Percentiles rank a stretch among this genome's conserved stretches.
These are phyloP conservation scores for Xiphophorus couchianus DNA, from an alignment of 2,113 vertebrate species.

Conservation along the genomic window DNA sequence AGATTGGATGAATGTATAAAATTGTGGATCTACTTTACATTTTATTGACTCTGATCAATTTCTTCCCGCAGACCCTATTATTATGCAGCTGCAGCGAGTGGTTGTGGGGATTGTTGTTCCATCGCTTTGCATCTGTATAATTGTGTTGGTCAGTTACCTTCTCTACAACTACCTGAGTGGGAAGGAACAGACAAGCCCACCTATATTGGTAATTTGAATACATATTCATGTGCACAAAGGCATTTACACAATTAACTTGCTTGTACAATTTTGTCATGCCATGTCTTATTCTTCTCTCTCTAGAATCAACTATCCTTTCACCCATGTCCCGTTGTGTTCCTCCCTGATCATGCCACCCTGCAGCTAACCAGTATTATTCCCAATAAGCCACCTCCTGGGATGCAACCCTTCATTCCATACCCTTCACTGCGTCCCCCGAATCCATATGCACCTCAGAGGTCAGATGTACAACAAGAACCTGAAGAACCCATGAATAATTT, in stretches of 20 bases:
- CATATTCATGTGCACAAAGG: neutral
- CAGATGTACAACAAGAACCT: accelerated
- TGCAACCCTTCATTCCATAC: too few species aligned
- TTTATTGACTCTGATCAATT: neutral
- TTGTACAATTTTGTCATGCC: neutral
- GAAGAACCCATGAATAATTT: constrained; percentile 13
- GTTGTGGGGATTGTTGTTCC: constrained; percentile 59
- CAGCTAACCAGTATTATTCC: neutral
- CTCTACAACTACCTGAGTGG: constrained; percentile 62
- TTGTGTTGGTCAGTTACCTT: constrained; percentile 43
- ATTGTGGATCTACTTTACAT: neutral
- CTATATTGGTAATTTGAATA: constrained; percentile 56
- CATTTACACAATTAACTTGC: neutral
- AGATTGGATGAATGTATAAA: neutral
- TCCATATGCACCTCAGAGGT: constrained; percentile 21
- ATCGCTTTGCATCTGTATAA: constrained; percentile 35
- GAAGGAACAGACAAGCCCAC: constrained; percentile 54
- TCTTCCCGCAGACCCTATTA: constrained; percentile 58
- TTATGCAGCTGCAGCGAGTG: constrained; percentile 36
- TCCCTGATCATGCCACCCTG: constrained; percentile 2
- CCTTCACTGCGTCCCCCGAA: neutral
- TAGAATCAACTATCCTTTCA: constrained; percentile 21
- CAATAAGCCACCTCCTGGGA: neutral
- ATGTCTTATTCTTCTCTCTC: neutral
- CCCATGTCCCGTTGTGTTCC: neutral